Conservation (phyloP, 64 coral and sea anemone genomes). For the Dendrophyllia cribrosa region DNA sequence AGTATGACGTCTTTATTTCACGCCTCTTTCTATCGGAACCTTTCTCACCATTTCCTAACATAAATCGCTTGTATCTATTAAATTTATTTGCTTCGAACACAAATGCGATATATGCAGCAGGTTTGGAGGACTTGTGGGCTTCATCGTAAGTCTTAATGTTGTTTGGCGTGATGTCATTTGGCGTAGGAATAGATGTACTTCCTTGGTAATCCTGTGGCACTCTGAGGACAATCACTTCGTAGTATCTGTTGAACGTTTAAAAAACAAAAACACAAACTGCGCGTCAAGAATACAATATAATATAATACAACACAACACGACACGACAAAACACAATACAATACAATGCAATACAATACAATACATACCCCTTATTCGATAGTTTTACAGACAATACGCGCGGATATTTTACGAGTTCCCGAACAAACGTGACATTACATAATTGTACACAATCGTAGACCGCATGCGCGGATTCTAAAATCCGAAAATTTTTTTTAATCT, state of each 20-base stretch:
- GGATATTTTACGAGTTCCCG: no score
- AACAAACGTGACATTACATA: no score
- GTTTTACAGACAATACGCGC: no score
- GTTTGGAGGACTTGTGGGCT: slow-evolving; percentile 11
- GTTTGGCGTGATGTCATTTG: background rate
- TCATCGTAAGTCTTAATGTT: slow-evolving; percentile 10
- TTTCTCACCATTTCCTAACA: background rate
- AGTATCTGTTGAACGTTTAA: background rate
- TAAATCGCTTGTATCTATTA: slow-evolving; percentile 22
- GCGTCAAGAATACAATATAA: background rate
- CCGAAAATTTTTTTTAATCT: no score
- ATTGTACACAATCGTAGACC: no score
- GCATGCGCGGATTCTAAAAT: no score
- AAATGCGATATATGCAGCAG: slow-evolving; percentile 30
- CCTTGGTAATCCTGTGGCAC: background rate
- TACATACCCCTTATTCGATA: no score
- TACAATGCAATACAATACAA: no score
- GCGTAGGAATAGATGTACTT: background rate
- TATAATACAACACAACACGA: no score
- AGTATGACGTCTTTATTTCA: slow-evolving; percentile 1
- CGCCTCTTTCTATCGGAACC: background rate
- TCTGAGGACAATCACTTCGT: background rate
- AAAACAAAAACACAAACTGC: background rate
- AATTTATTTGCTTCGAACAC: background rate
- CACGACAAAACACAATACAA: no score